These are phyloP conservation scores for Myanophis thanlyinensis DNA, from an alignment of 2,113 vertebrate genomes.

Conservation along the genomic window DNA sequence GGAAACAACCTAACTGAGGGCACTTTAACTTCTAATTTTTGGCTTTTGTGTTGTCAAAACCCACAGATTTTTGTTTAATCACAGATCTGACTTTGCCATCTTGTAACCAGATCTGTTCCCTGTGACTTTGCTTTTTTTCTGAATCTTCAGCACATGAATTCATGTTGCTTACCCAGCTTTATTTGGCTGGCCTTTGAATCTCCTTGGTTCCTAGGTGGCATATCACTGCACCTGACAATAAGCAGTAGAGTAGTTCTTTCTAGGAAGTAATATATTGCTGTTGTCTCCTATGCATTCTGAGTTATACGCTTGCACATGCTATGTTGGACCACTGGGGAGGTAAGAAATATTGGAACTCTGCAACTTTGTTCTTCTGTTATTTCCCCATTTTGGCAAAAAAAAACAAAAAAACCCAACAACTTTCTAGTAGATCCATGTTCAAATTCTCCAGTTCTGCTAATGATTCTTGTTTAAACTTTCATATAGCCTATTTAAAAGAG, in stretches of 20 bases:
- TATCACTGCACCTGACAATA: neutral
- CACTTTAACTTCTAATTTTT: neutral
- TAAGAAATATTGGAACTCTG: neutral
- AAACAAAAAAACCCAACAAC: too few relatives aligned
- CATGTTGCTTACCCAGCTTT: neutral
- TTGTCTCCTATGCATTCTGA: neutral
- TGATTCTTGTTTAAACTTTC: neutral
- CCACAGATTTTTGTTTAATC: neutral
- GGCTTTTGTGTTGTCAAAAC: neutral
- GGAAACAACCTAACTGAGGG: neutral
- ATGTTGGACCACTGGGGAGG: neutral
- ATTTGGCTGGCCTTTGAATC: neutral
- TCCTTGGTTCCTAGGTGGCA: neutral
- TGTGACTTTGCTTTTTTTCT: neutral
- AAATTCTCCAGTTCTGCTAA: neutral
- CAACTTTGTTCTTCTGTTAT: neutral
- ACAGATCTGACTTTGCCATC: neutral
- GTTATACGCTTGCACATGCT: neutral
- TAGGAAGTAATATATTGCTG: neutral
- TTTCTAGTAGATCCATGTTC: neutral
- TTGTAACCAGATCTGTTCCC: neutral
- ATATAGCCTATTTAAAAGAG: neutral
- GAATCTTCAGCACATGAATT: neutral
- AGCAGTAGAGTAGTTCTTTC: neutral
- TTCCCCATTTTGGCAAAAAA: neutral